Evolutionary conservation across 23 tunicate species (phyloP), one percentile per base, ranked within the genome.

Genomic region (Ascidia mentula): DNA sequence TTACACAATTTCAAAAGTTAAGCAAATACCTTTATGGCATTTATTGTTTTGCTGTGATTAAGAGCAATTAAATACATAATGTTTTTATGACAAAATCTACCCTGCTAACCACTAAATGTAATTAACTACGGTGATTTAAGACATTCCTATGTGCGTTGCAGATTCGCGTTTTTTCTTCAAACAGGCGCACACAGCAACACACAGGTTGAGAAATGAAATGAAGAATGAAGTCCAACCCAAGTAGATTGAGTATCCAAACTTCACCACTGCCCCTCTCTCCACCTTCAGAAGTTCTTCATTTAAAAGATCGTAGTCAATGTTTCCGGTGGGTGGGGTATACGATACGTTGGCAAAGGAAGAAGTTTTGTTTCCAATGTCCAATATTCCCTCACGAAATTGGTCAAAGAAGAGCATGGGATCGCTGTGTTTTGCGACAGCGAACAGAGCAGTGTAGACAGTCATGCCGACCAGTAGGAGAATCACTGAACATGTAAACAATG

Each of bases 221-320:
- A 53, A 53, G 65, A 53, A 53, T 5, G 65, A 53, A 9, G 65
- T 53, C 65, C 65, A 53, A 53, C 65, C 65, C 24, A 53, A 53
- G 24, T 53, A 53, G 13, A 53, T 53, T 26, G 65, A 53, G 24
- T 53, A 53, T 53, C 12, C 65, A 53, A 53, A 53, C 1, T 53
- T 28, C 65, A 53, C 65, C 1, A 9, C 13, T 20, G 65, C 22
- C 22, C 13, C 13, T 53, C 24, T 26, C 24, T 53, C 65, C 1
- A 53, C 24, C 24, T 53, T 53, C 4, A 9, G 4, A 28, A 53
- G 13, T 53, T 53, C 65, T 53, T 53, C 24, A 1, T 53, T 1
- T 26, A 53, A 53, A 53, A 28, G 4, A 3, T 53, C 65, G 4
- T 53, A 26, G 65, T 53, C 65, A 1, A 53, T 53, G 4, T n/a